Evolutionary conservation across 1,140 invertebrate species (phyloP).

Genomic region (Maniola jurtina): DNA sequence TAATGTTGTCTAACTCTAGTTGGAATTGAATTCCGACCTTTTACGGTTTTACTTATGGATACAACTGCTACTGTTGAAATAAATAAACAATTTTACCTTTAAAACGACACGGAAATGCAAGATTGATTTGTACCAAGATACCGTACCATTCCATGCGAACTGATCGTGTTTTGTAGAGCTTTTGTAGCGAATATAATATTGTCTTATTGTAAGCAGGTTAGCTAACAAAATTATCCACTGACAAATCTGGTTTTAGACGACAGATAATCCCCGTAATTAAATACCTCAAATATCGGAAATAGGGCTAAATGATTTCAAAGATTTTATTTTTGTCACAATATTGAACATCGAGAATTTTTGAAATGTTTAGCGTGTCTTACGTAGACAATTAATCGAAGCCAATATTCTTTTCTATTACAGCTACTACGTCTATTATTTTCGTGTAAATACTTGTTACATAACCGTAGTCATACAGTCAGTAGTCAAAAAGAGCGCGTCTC

Average conservation of each 20-base stretch:
- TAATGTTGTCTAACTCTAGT: neutral
- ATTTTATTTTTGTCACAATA: neutral
- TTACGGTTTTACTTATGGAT: too few relatives aligned
- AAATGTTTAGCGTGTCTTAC: constrained; percentile 1
- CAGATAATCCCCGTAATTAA: neutral
- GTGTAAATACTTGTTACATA: constrained; percentile 57
- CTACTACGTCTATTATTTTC: constrained; percentile 11
- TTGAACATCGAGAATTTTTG: neutral
- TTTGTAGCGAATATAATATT: too few relatives aligned
- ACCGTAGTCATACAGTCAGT: constrained; percentile 27
- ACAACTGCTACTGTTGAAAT: neutral
- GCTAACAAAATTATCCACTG: too few relatives aligned
- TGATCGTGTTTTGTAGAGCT: too few relatives aligned
- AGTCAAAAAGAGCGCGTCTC: constrained; percentile 49
- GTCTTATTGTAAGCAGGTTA: too few relatives aligned
- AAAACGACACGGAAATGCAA: neutral
- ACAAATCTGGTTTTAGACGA: too few relatives aligned
- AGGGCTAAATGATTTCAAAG: neutral
- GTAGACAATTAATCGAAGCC: neutral
- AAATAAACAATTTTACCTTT: neutral
- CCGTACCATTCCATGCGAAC: neutral
- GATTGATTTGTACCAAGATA: neutral
- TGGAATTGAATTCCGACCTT: too few relatives aligned
- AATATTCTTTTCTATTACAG: neutral
- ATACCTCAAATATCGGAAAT: neutral